A percentile compares a stretch with the other conserved stretches of the same genome.
Conservation (phyloP, 2,888 invertebrate genomes). For the Orthosia cruda region DNA sequence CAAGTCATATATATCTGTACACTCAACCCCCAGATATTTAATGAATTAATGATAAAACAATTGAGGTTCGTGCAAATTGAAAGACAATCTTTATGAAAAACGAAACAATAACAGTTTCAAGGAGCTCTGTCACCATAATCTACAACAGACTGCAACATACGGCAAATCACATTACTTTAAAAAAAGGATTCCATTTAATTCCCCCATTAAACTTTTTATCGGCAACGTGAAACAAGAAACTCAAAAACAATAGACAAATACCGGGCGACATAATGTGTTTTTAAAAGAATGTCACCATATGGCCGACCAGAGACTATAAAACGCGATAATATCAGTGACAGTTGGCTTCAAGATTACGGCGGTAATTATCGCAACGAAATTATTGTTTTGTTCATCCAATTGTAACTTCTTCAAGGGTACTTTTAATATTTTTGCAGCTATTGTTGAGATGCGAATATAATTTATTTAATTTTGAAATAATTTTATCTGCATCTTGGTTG, state of each 20-base stretch:
- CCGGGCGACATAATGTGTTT: slow-evolving; percentile 71
- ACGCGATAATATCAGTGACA: slow-evolving; percentile 82
- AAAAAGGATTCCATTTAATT: slow-evolving; percentile 61
- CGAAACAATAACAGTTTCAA: neutral
- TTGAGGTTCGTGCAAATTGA: neutral
- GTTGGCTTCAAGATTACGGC: slow-evolving; percentile 78
- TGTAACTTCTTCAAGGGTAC: neutral
- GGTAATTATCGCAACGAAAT: slow-evolving; percentile 60
- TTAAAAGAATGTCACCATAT: slow-evolving; percentile 83
- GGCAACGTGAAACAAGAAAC: slow-evolving; percentile 59
- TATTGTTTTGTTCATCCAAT: slow-evolving; percentile 12
- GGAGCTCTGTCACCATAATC: neutral
- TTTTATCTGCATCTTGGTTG: neutral
- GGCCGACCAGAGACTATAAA: slow-evolving; percentile 79
- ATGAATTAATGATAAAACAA: neutral
- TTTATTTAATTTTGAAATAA: neutral
- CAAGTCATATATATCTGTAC: no score
- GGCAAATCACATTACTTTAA: slow-evolving; percentile 39
- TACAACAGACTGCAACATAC: slow-evolving; percentile 33
- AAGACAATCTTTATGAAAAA: neutral
- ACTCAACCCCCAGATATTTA: neutral
- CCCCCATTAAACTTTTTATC: slow-evolving; percentile 63
- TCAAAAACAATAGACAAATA: slow-evolving; percentile 69
- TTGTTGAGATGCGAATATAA: neutral
- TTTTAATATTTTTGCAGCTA: slow-evolving; percentile 2